Evolutionary conservation across 2,113 vertebrate genomes (phyloP).

Genomic region (Entosphenus tridentatus): DNA sequence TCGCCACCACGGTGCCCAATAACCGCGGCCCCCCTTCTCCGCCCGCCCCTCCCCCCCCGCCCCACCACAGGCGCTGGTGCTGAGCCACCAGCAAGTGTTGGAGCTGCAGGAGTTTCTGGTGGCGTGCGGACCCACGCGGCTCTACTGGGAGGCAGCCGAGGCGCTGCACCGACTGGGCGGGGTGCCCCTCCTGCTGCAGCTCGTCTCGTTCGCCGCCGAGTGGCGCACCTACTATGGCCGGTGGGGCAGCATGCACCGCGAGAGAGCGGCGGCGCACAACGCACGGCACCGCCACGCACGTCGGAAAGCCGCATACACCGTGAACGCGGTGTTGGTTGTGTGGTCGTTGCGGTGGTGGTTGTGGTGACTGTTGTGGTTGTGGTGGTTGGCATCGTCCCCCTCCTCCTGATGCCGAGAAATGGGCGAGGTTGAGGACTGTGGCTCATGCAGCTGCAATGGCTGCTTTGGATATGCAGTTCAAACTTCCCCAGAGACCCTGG

Average conservation of each 20-base stretch:
- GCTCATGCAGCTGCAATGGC: too few species aligned
- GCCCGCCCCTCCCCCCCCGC: too few species aligned
- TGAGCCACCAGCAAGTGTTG: constrained; percentile 83
- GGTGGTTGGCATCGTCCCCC: too few species aligned
- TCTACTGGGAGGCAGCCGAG: constrained; percentile 94
- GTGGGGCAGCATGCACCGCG: constrained; percentile 17
- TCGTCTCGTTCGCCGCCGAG: constrained; percentile 88
- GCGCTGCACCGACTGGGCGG: constrained; percentile 89
- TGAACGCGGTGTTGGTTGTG: background rate
- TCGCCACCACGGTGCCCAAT: too few species aligned
- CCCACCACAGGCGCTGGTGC: constrained; percentile 49
- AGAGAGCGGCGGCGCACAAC: too few species aligned
- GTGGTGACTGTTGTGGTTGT: background rate
- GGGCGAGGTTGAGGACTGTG: too few species aligned
- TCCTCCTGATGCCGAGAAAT: too few species aligned
- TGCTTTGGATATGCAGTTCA: too few species aligned
- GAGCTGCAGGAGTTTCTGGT: constrained; percentile 99
- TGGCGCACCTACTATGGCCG: constrained; percentile 97
- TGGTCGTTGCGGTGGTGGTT: background rate
- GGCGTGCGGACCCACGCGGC: constrained; percentile 61
- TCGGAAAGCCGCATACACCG: background rate
- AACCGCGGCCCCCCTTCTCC: too few species aligned
- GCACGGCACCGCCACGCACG: background rate
- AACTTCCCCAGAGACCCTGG: too few species aligned
- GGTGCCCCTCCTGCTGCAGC: constrained; percentile 79